Evolutionary conservation across 2,888 invertebrate genomes (phyloP), one percentile per base, ranked within the genome.

Genomic region (Scelioninae gen. 2): DNA sequence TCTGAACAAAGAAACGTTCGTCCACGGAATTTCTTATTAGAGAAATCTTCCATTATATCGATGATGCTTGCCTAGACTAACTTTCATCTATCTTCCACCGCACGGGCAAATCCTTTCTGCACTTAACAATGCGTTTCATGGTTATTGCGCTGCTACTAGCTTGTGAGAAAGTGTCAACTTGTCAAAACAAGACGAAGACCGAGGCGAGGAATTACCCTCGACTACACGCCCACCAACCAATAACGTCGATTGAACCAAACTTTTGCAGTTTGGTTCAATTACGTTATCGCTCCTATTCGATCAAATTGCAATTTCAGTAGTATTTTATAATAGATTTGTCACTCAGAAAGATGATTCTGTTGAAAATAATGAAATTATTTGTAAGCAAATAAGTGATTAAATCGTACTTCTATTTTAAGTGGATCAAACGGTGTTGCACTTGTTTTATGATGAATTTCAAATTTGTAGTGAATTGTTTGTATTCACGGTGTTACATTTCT

Each of bases 161-260:
- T 73, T 46, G 64, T 73, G 63, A 69, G 73, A 64, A 73, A 73
- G 69, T 73, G 68, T 68, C 73, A 73, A 69, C 64, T 69, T 69
- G 69, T 73, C 64, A 69, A 69, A 64, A 68, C 39, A 61, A 68
- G 61, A 63, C 45, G 46, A 60, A 67, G 33, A 63, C 19, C 43
- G 28, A 41, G 57, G 52, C 50, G 64, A 70, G 57, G 63, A 70
- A 70, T 70, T 70, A 64, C 63, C 58, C 43, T 50, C 63, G 33
- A 64, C 50, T 63, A 55, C 61, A 63, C 57, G 35, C 55, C 18
- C 48, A 18, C 11, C 31, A 41, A 63, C 70, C 70, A 70, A 70
- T 70, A 61, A 35, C 39, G 57, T 41, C 50, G 57, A 70, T 70
- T 70, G 57, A 48, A 13, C 41, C 55, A 63, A 70, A 70, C 70